phyloP scores from a whole-genome alignment of 2,888 invertebrate species.

The Chironomus tentans region DNA sequence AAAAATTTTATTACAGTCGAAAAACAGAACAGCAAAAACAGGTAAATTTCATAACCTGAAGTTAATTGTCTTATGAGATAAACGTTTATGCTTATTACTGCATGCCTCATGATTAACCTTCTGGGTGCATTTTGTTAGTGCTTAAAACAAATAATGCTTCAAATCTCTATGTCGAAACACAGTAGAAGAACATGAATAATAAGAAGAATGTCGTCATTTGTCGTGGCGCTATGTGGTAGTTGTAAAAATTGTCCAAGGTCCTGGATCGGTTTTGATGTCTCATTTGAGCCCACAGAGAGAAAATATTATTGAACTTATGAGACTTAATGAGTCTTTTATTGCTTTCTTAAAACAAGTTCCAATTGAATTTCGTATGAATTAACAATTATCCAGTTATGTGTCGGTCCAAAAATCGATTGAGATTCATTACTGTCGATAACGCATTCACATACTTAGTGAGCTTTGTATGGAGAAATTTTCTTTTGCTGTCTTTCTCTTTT shows the following conservation, averaged over 20 bases:
- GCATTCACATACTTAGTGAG: neutral
- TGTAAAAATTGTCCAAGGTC: neutral
- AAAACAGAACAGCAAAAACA: neutral
- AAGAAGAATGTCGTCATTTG: neutral
- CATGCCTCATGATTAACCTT: neutral
- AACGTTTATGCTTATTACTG: neutral
- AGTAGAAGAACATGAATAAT: neutral
- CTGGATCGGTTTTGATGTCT: too few species aligned
- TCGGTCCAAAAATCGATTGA: neutral
- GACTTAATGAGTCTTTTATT: neutral
- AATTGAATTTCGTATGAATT: neutral
- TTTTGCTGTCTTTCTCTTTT: neutral
- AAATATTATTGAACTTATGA: neutral
- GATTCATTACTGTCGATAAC: neutral
- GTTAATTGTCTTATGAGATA: conserved; percentile 19
- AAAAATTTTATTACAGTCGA: too few species aligned
- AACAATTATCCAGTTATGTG: neutral
- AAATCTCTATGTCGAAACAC: too few species aligned
- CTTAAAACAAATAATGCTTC: neutral
- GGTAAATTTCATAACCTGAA: neutral
- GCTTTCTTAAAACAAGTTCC: neutral
- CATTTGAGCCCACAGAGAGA: neutral
- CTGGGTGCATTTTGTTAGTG: neutral
- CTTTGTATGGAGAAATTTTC: neutral
- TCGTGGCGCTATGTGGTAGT: neutral